A percentile compares a stretch with the other conserved stretches of the same genome.
Conservation (phyloP, 1,140 invertebrate species). For the Papilio xuthus region DNA sequence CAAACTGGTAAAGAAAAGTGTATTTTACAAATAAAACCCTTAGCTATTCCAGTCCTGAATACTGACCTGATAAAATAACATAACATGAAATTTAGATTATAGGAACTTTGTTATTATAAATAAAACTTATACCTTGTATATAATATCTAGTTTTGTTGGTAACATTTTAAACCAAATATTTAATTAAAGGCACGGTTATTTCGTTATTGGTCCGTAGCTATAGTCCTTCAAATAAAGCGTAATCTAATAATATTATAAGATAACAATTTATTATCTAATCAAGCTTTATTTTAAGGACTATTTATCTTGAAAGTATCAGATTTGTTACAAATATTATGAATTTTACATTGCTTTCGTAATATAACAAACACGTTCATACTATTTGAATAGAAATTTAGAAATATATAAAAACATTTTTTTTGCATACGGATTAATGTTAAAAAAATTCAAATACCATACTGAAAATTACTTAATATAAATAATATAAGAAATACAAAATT, state of each 20-base stretch:
- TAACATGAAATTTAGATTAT: constrained; percentile 39
- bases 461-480: background rate
- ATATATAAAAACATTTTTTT: background rate
- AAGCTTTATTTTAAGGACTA: constrained; percentile 10
- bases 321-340: background rate
- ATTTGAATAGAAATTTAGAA: background rate
- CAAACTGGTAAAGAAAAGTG: constrained; percentile 18
- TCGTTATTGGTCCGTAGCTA: background rate
- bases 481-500: constrained; percentile 6
- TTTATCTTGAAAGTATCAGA: background rate
- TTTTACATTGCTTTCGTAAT: background rate
- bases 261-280: background rate
- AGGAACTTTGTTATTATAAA: constrained; percentile 46
- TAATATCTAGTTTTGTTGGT: constrained; percentile 1
- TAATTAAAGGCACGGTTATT: constrained; percentile 1
- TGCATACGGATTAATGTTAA: background rate
- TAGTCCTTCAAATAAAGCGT: background rate
- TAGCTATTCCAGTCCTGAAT: constrained; percentile 22
- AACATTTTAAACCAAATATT: constrained; percentile 31
- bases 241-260: background rate
- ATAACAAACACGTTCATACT: background rate
- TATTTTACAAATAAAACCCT: background rate
- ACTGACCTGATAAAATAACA: constrained; percentile 23
- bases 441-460: background rate
- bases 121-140: constrained; percentile 39